phyloP scores from a whole-genome alignment of 2,113 vertebrate species.

The Tychaedon coryphoeus region DNA sequence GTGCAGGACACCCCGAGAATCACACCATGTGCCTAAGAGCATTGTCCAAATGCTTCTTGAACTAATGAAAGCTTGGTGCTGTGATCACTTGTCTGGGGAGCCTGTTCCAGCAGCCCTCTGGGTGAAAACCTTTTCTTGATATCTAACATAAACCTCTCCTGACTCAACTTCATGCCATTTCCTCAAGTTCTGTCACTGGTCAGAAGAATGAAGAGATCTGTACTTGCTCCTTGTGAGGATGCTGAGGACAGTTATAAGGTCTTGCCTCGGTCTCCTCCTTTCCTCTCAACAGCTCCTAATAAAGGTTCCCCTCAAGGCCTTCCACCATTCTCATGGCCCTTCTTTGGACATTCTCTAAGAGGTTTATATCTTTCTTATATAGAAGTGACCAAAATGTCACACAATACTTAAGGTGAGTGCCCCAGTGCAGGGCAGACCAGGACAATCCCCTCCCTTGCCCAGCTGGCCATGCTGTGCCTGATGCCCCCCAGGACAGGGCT shows the following conservation, averaged over 20 bases:
- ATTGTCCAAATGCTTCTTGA: not conserved
- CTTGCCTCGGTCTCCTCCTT: not conserved
- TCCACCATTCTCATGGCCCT: not conserved
- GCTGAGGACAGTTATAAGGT: not conserved
- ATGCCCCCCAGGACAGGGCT: fast-evolving
- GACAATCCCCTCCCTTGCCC: not conserved
- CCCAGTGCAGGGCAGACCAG: not conserved
- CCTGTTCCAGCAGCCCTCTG: not conserved
- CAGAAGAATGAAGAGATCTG: not conserved
- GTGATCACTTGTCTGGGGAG: not conserved
- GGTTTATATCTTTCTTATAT: not conserved
- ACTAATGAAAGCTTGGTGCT: not conserved
- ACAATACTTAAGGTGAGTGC: fast-evolving
- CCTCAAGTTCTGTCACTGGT: not conserved
- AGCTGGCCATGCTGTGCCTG: fast-evolving
- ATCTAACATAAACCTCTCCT: not conserved
- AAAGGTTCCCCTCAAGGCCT: not conserved
- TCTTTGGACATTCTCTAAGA: not conserved
- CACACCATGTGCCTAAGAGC: not conserved
- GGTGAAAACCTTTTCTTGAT: not conserved
- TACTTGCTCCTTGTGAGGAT: not conserved
- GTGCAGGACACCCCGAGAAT: not conserved
- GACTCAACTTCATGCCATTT: not conserved
- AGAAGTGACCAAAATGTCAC: not conserved
- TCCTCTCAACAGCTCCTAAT: not conserved